Evolutionary conservation across 2,888 invertebrate species (phyloP).

Genomic region (Leucophora obtusa): DNA sequence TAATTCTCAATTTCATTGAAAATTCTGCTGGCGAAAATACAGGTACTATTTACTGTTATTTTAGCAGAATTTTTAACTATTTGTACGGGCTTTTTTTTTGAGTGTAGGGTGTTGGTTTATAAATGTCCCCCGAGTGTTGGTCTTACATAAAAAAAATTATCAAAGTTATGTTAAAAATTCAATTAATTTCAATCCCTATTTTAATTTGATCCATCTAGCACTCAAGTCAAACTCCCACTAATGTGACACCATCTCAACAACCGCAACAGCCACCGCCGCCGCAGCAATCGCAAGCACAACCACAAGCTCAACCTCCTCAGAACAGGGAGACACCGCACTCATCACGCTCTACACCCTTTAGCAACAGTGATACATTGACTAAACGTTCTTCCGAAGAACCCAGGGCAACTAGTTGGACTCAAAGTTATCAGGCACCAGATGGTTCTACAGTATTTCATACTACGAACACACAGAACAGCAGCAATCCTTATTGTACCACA

Average conservation of each 20-base stretch:
- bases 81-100: no score
- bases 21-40: no score
- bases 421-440: slow-evolving; percentile 76
- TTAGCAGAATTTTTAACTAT: no score
- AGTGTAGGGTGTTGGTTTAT: no score
- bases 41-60: no score
- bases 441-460: slow-evolving; percentile 77
- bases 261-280: not conserved
- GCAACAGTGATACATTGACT: slow-evolving; percentile 71
- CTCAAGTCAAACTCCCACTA: slow-evolving; percentile 69
- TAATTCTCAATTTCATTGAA: no score
- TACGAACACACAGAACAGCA: slow-evolving; percentile 72
- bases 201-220: slow-evolving; percentile 50
- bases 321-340: slow-evolving; percentile 74
- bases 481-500: slow-evolving; percentile 75
- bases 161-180: no score
- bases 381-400: slow-evolving; percentile 65
- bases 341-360: slow-evolving; percentile 75
- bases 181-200: not conserved
- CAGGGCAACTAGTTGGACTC: slow-evolving; percentile 72
- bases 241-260: slow-evolving; percentile 40
- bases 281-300: slow-evolving; percentile 38
- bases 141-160: no score
- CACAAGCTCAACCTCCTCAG: slow-evolving; percentile 53
- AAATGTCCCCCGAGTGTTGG: no score